These are phyloP conservation scores for Lepas anatifera DNA, from an alignment of 2,888 invertebrate species.

Conservation along the genomic window DNA sequence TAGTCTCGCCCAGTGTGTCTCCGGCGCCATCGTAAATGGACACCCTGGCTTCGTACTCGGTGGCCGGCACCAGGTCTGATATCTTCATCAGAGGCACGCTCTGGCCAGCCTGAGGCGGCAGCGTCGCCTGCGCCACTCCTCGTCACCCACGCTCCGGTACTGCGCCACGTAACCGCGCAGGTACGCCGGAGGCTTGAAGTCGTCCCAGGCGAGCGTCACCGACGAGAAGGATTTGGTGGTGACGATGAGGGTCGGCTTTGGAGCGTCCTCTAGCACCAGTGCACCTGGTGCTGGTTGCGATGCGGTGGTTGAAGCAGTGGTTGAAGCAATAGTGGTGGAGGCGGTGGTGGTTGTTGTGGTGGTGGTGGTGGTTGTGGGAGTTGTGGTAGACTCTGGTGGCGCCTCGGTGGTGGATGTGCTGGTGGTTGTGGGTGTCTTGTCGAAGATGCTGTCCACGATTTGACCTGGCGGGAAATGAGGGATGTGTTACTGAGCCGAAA, in stretches of 20 bases:
- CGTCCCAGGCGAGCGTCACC: slow-evolving; percentile 31
- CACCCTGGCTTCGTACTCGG: slow-evolving; percentile 27
- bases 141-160: slow-evolving; percentile 24
- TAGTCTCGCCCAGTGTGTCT: slow-evolving; percentile 25
- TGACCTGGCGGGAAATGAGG: too few species aligned
- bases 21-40: slow-evolving; percentile 28
- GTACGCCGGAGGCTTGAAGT: slow-evolving; percentile 29
- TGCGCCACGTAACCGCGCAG: slow-evolving; percentile 29
- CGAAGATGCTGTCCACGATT: neutral
- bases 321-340: neutral
- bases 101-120: slow-evolving; percentile 12
- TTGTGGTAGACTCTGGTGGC: too few species aligned
- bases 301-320: neutral
- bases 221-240: slow-evolving; percentile 28
- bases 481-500: too few species aligned
- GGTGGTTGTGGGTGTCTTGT: neutral
- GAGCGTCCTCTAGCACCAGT: neutral
- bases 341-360: neutral
- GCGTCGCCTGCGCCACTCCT: neutral
- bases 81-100: slow-evolving; percentile 22
- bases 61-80: slow-evolving; percentile 18
- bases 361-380: too few species aligned
- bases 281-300: neutral
- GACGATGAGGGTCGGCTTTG: slow-evolving; percentile 29
- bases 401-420: neutral